phyloP scores from a whole-genome alignment of 2,797 vertebrate genomes.

The Champsocephalus gunnari region DNA sequence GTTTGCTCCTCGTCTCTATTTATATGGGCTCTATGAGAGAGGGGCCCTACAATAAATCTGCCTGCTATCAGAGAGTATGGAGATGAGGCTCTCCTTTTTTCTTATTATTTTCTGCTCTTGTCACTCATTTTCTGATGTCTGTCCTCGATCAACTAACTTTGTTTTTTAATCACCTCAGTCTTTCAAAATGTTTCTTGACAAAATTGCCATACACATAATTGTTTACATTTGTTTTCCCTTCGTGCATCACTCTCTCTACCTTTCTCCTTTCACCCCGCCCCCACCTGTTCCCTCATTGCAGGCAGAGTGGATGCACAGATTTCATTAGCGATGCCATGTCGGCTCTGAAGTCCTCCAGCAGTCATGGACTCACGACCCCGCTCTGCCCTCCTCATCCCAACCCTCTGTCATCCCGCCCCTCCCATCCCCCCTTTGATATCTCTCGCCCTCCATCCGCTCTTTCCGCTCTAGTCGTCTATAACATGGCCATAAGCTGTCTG shows the following conservation, averaged over 20 bases:
- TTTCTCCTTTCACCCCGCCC: not conserved
- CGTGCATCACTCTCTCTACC: not conserved
- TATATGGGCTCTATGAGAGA: constrained; percentile 57
- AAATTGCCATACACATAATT: not conserved
- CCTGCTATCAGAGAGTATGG: constrained; percentile 57
- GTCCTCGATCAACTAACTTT: constrained; percentile 9
- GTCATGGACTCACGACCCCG: constrained; percentile 49
- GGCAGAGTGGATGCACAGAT: constrained; percentile 50
- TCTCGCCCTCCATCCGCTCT: constrained; percentile 29
- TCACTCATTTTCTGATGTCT: constrained; percentile 38
- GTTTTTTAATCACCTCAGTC: constrained; percentile 13
- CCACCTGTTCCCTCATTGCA: constrained; percentile 25
- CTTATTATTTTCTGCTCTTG: constrained; percentile 11
- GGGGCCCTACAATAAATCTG: constrained; percentile 71
- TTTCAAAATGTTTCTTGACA: constrained; percentile 16
- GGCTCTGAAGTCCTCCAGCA: constrained; percentile 41
- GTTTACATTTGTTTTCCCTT: not conserved
- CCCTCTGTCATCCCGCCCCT: constrained; percentile 43
- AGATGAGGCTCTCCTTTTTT: constrained; percentile 54
- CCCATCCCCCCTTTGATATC: constrained; percentile 23
- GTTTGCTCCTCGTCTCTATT: constrained; percentile 71
- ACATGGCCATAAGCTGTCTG: constrained; percentile 54
- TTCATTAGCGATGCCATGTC: constrained; percentile 62
- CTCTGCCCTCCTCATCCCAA: constrained; percentile 56
- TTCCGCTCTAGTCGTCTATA: constrained; percentile 53